Conservation (phyloP, 2,113 vertebrate species). For the Pipra filicauda region DNA sequence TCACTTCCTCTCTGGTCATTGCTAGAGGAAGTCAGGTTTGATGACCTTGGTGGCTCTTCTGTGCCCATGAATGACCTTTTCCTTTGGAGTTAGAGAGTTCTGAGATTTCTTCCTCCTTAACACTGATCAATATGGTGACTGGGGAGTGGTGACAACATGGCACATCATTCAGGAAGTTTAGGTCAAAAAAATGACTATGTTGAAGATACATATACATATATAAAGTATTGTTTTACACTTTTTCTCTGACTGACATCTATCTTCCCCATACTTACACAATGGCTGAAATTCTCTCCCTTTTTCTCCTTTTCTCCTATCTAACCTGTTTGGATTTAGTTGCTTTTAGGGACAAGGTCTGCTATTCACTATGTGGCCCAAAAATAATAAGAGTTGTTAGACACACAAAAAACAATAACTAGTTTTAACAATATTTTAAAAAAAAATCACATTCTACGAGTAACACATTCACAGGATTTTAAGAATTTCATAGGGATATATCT, state of each 20-base stretch:
- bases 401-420: not conserved
- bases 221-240: not conserved
- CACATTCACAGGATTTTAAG: not conserved
- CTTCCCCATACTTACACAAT: not conserved
- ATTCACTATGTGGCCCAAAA: not conserved
- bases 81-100: not conserved
- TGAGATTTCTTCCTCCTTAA: not conserved
- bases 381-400: not conserved
- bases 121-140: fast-evolving
- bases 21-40: not conserved
- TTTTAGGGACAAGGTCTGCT: not conserved
- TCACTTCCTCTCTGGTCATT: not conserved
- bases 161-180: not conserved
- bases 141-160: not conserved
- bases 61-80: not conserved
- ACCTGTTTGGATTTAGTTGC: not conserved
- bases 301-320: not conserved
- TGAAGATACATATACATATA: not conserved
- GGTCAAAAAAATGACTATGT: fast-evolving
- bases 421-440: not conserved
- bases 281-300: not conserved
- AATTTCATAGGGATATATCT: not conserved
- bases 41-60: not conserved
- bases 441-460: not conserved
- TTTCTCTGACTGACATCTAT: not conserved